Base-by-base conservation (phyloP, 2,797 vertebrate genomes). In the Menidia menidia region DNA sequence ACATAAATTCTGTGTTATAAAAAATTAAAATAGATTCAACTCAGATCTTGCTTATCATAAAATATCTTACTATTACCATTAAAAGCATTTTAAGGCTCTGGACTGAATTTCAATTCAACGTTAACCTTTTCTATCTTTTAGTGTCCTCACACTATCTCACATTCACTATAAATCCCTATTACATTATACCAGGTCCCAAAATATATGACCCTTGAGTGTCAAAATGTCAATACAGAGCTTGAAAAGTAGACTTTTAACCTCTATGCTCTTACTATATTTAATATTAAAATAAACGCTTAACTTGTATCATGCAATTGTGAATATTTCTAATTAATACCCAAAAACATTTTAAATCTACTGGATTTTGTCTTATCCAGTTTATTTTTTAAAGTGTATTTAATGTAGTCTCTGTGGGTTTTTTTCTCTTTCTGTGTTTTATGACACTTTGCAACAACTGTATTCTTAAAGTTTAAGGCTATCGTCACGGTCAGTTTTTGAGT, bases 1-100 rank as follows among this genome's bases (percentile, higher is more conserved):
- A 66, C 14, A 54, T 55, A 4, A 63, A 45, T 30, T 58, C 15
- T 56, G 56, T 56, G 2, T 25, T 25, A 68, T 54, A 31, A 16
- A 31, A 7, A 11, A 30, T 6, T 13, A 52, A 10, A 61, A 11
- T 6, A 35, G 14, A 58, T 43, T 48, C 45, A 48, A 19, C 58
- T 56, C 42, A 9, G 12, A 68, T 48, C 51, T 15, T 35, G 5
- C 31, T 32, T 51, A 42, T 64, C 33, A 6, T 35, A 12, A n/a
- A 60, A 1, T 6, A 30, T 68, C 4, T 39, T 51, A 33, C 47
- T 64, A 16, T 19, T 45, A 2, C 60, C 6, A 16, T 50, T 62
- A 25, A 51, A 1, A 16, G 6, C n/a, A 61, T 45, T 64, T n/a
- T 4, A n/a, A 64, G 5, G 51, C 2, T 48, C 4, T 15, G 56